These are phyloP conservation scores for Gracilinanus agilis DNA, from an alignment of 2,113 vertebrate species.

Conservation along the genomic window DNA sequence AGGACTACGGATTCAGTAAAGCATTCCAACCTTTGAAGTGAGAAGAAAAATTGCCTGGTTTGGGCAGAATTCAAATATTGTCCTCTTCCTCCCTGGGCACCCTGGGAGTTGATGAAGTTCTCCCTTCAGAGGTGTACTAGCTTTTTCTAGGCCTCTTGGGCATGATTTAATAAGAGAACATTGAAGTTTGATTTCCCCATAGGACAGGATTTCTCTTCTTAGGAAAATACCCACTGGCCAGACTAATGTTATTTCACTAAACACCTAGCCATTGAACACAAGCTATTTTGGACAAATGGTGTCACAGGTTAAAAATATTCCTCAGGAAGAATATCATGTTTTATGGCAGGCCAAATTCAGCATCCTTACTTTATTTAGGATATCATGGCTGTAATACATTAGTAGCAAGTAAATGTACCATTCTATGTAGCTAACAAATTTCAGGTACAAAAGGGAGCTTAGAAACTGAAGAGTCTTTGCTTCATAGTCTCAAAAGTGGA, in stretches of 20 bases:
- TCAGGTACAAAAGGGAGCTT: neutral
- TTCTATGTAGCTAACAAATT: neutral
- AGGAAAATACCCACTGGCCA: neutral
- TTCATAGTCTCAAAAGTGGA: neutral
- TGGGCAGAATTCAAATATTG: neutral
- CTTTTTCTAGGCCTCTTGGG: neutral
- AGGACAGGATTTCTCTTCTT: neutral
- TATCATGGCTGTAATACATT: neutral
- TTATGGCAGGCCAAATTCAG: neutral
- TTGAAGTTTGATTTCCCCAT: neutral
- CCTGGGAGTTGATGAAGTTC: neutral
- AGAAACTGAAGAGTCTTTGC: neutral
- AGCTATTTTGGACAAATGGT: conserved; percentile 29
- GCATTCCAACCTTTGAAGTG: neutral
- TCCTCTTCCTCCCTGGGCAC: neutral
- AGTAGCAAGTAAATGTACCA: neutral
- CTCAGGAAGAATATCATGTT: neutral
- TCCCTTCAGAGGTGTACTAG: neutral
- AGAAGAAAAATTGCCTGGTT: neutral
- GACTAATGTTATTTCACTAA: conserved; percentile 23
- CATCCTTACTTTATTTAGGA: neutral
- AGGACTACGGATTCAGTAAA: neutral
- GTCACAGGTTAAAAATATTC: conserved; percentile 5
- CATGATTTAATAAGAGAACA: neutral
- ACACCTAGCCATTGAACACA: conserved; percentile 18